Evolutionary conservation across 2,888 invertebrate species (phyloP).

Genomic region (Punctoribates punctum): DNA sequence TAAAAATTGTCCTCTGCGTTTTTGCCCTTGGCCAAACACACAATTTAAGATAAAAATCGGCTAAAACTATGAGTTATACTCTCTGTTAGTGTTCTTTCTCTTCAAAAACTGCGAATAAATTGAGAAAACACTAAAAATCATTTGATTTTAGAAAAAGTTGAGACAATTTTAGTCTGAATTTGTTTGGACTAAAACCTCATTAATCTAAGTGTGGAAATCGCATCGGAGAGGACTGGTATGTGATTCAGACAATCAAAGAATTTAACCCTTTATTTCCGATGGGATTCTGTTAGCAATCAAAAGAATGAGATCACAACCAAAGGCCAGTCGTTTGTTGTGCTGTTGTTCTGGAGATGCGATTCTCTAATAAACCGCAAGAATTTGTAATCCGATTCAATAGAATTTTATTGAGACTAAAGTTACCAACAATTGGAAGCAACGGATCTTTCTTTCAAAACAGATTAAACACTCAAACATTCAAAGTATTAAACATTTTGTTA

Average conservation of each 20-base stretch:
- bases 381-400: slow-evolving; percentile 1
- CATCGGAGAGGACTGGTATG: no score
- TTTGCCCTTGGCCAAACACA: neutral
- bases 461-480: no score
- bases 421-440: neutral
- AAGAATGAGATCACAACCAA: neutral
- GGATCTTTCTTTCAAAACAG: no score
- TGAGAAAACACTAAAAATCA: neutral
- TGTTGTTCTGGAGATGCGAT: neutral
- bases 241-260: no score
- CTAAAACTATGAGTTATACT: neutral
- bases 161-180: no score
- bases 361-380: slow-evolving; percentile 30
- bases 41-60: slow-evolving; percentile 5
- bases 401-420: slow-evolving; percentile 1
- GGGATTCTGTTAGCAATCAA: neutral
- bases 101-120: neutral
- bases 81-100: neutral
- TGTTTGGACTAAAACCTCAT: no score
- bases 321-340: neutral
- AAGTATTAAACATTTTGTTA: no score
- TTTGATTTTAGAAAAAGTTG: no score
- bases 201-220: no score
- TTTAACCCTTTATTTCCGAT: no score
- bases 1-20: neutral